Base-by-base conservation (phyloP, 2,888 invertebrate species). In the Criorhina ranunculi region DNA sequence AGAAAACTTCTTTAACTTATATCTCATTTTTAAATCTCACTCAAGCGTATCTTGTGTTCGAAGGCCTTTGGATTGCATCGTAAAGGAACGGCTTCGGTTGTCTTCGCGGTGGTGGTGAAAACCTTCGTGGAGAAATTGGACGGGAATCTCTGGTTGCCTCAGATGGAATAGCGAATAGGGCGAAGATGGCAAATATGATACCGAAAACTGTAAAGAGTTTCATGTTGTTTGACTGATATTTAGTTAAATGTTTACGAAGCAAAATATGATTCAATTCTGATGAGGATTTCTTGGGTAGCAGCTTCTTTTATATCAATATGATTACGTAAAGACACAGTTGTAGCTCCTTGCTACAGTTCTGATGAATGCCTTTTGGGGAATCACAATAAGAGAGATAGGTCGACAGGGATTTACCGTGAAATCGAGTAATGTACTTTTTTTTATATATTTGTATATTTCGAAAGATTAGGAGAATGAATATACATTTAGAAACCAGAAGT, bases 11-110 rank as follows among this genome's bases (percentile, higher is more conserved):
- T n/a, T n/a, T n/a, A n/a, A n/a, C n/a, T n/a, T n/a, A n/a, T n/a
- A n/a, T n/a, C n/a, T n/a, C n/a, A n/a, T n/a, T n/a, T n/a, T n/a
- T n/a, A n/a, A n/a, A n/a, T n/a, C n/a, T n/a, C n/a, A n/a, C n/a
- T n/a, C n/a, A 83, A 44, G 83, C 79, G 9, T 55, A 35, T 85
- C 79, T 69, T 1, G 83, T 85, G 9, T 62, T 85, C 17, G 79
- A 42, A 12, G 83, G 55, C 19, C 79, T 37, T 9, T 24, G 31
- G 2, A 72, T 24, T 17, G 69, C 44, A 51, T 85, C 83, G 17
- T 85, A 80, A 2, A 80, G 60, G 29, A 85, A 73, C 6, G 83
- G 83, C 24, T 57, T 69, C 0, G 42, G 53, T 46, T 44, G 79
- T 17, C 62, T 62, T 19, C 62, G 79, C 31, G 83, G 83, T 19